phyloP scores from a whole-genome alignment of 2,797 vertebrate genomes.

The Phylloscopus collybita region DNA sequence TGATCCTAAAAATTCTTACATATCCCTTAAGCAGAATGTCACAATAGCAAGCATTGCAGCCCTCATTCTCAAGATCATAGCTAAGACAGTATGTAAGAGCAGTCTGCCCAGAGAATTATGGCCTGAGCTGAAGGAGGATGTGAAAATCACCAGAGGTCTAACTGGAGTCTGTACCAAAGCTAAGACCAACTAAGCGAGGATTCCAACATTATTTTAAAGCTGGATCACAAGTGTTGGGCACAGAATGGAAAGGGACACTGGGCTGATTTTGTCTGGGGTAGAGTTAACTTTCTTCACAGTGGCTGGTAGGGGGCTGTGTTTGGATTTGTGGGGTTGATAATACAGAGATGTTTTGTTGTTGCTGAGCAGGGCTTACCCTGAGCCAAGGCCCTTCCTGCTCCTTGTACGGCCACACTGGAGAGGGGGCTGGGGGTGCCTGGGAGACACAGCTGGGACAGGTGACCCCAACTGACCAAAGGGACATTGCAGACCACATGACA shows the following conservation, averaged over 20 bases:
- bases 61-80: not conserved
- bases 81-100: not conserved
- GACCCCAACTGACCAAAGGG: not conserved
- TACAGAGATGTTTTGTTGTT: not conserved
- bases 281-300: not conserved
- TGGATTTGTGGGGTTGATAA: not conserved
- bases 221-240: not conserved
- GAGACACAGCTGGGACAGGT: not conserved
- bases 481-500: not conserved
- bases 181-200: not conserved
- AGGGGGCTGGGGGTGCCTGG: not conserved
- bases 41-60: not conserved
- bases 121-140: not conserved
- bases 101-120: not conserved
- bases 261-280: not conserved
- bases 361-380: not conserved
- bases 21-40: not conserved
- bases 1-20: not conserved
- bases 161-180: not conserved
- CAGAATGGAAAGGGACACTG: not conserved
- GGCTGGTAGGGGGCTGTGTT: not conserved
- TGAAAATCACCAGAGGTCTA: not conserved
- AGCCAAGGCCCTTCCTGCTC: not conserved
- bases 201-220: not conserved
- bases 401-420: rapidly evolving